These are phyloP conservation scores for Xyrauchen texanus DNA, from an alignment of 2,113 vertebrate species.

Conservation along the genomic window DNA sequence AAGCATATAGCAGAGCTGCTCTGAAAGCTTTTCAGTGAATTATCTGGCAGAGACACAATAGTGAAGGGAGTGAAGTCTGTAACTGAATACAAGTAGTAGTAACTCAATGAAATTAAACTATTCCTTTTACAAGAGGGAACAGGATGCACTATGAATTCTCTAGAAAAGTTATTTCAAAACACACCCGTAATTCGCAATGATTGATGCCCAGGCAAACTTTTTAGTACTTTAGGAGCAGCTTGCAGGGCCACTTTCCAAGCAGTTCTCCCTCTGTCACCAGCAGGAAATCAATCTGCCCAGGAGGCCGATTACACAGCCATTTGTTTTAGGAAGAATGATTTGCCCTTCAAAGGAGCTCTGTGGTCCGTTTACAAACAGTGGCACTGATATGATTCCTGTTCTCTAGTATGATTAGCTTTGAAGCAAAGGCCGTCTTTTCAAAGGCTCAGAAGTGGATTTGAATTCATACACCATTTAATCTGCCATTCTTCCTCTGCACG, in stretches of 20 bases:
- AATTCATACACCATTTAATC: conserved; percentile 35
- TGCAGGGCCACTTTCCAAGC: conserved; percentile 71
- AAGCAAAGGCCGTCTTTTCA: conserved; percentile 52
- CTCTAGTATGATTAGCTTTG: conserved; percentile 53
- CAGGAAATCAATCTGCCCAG: conserved; percentile 78
- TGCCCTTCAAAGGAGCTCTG: conserved; percentile 68
- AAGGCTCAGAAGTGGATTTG: conserved; percentile 30
- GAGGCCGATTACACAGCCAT: conserved; percentile 72
- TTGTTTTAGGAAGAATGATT: conserved; percentile 75
- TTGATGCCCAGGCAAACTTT: conserved; percentile 18
- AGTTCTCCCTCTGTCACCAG: conserved; percentile 70
- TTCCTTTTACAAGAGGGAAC: conserved; percentile 25
- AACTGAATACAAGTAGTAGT: conserved; percentile 25
- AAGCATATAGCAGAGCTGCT: neutral
- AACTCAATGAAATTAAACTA: conserved; percentile 34
- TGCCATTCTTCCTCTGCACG: neutral
- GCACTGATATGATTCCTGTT: conserved; percentile 18
- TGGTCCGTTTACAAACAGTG: conserved; percentile 21
- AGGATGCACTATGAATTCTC: conserved; percentile 25
- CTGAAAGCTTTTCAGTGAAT: conserved; percentile 21
- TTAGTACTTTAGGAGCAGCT: conserved; percentile 63
- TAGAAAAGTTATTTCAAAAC: conserved; percentile 17
- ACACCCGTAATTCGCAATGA: conserved; percentile 20
- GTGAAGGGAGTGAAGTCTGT: conserved; percentile 7
- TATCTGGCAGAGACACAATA: conserved; percentile 35